These are phyloP conservation scores for Capitella teleta DNA, from an alignment of 1,140 invertebrate genomes.

Conservation along the genomic window DNA sequence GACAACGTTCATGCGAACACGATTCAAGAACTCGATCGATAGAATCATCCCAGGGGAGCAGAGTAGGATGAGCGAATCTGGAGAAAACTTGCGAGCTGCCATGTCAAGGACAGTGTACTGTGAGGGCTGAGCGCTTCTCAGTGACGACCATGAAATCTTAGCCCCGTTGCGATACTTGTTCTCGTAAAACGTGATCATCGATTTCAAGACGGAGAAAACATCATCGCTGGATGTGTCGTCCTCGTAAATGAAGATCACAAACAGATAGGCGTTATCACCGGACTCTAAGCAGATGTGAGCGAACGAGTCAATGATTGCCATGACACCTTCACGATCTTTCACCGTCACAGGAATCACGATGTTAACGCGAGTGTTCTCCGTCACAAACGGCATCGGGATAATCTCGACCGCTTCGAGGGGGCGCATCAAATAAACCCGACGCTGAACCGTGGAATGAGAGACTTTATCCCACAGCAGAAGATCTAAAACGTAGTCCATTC, in stretches of 20 bases:
- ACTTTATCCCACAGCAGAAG: slow-evolving; percentile 49
- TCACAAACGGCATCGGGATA: slow-evolving; percentile 78
- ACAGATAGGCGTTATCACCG: slow-evolving; percentile 63
- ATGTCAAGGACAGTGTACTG: slow-evolving; percentile 62
- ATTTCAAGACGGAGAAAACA: slow-evolving; percentile 51
- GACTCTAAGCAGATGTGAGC: slow-evolving; percentile 59
- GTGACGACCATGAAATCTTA: slow-evolving; percentile 55
- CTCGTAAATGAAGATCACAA: slow-evolving; percentile 47
- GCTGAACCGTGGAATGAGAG: no score
- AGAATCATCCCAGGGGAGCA: slow-evolving; percentile 48
- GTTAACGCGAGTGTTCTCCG: slow-evolving; percentile 69
- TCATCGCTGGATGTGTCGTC: slow-evolving; percentile 22
- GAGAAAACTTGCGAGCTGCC: slow-evolving; percentile 53
- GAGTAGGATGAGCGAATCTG: slow-evolving; percentile 26
- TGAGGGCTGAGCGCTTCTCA: slow-evolving; percentile 40
- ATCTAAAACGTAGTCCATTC: slow-evolving; percentile 79
- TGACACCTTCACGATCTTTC: slow-evolving; percentile 43
- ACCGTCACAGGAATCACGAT: slow-evolving; percentile 57
- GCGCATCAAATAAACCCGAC: slow-evolving; percentile 45
- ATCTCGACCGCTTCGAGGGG: slow-evolving; percentile 73
- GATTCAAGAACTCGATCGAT: slow-evolving; percentile 67
- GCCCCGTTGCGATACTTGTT: slow-evolving; percentile 58
- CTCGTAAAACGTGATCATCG: slow-evolving; percentile 42
- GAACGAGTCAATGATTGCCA: slow-evolving; percentile 60
- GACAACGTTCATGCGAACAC: slow-evolving; percentile 39